These are phyloP conservation scores for Pollenia amentaria DNA, from an alignment of 2,888 invertebrate species.

Conservation along the genomic window DNA sequence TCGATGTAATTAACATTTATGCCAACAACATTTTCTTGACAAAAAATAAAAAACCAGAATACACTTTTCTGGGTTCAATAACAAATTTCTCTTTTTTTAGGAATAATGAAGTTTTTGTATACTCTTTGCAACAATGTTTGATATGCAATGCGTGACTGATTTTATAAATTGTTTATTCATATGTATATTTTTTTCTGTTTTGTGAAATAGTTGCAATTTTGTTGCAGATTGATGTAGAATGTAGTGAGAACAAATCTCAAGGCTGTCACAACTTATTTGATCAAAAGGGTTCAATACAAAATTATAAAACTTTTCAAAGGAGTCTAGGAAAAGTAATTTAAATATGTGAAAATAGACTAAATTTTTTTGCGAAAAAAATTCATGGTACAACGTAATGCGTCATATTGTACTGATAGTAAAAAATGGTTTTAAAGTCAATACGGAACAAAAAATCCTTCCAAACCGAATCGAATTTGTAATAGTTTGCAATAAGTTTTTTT, in stretches of 20 bases:
- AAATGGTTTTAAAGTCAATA: too few relatives aligned
- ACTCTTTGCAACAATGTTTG: conserved; percentile 20
- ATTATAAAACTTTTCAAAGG: too few relatives aligned
- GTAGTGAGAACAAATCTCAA: not conserved
- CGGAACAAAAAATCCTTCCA: too few relatives aligned
- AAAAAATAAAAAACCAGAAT: not conserved
- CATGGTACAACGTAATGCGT: too few relatives aligned
- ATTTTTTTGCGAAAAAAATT: too few relatives aligned
- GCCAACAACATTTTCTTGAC: not conserved
- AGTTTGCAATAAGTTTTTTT: too few relatives aligned
- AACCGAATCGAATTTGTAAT: too few relatives aligned
- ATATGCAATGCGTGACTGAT: conserved; percentile 50
- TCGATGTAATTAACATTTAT: not conserved
- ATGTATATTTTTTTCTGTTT: not conserved
- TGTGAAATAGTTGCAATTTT: not conserved
- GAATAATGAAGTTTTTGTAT: conserved; percentile 6
- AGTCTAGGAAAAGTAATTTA: too few relatives aligned
- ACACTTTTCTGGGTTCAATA: conserved; percentile 20
- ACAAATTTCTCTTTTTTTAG: not conserved
- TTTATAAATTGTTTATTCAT: conserved; percentile 30
- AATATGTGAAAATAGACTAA: too few relatives aligned
- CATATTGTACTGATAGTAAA: too few relatives aligned
- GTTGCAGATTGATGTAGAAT: not conserved
- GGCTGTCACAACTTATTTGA: not conserved
- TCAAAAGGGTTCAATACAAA: not conserved